These are phyloP conservation scores for Glaucopsyche alexis DNA, from an alignment of 2,888 invertebrate genomes.

Conservation along the genomic window DNA sequence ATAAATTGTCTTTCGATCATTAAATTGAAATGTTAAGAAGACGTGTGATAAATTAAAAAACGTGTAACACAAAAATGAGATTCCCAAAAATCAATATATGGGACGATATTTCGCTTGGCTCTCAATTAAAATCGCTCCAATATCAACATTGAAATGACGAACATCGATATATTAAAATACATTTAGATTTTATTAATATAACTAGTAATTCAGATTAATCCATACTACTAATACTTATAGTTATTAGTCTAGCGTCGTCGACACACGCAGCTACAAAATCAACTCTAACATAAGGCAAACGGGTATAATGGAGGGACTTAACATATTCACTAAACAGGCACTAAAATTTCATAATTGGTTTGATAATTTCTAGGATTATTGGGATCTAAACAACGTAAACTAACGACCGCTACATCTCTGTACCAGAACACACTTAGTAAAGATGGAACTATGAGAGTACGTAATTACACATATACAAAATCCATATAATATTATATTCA, in stretches of 20 bases:
- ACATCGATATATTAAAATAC: slow-evolving; percentile 31
- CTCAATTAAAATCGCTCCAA: slow-evolving; percentile 22
- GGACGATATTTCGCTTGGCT: background rate
- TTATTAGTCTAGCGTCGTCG: slow-evolving; percentile 57
- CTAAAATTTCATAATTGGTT: slow-evolving; percentile 61
- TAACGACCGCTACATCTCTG: background rate
- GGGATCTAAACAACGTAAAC: slow-evolving; percentile 24
- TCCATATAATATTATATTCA: background rate
- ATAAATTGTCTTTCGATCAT: background rate
- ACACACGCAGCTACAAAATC: slow-evolving; percentile 49
- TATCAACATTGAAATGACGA: slow-evolving; percentile 22
- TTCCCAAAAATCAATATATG: background rate
- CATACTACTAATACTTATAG: slow-evolving; percentile 41
- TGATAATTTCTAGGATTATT: slow-evolving; percentile 29
- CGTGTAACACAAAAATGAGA: background rate
- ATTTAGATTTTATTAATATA: slow-evolving; percentile 32
- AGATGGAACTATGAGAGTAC: background rate
- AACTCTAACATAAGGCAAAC: slow-evolving; percentile 75
- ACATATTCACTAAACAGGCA: slow-evolving; percentile 66
- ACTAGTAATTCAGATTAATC: slow-evolving; percentile 37
- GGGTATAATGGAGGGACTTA: slow-evolving; percentile 73
- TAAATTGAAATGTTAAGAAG: background rate
- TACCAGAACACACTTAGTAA: background rate
- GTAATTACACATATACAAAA: no score
- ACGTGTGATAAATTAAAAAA: no score